Evolutionary conservation across 53 echinoderm and acorn worm genomes (phyloP), one percentile per base, ranked within the genome.

Genomic region (Echinometra lucunter): DNA sequence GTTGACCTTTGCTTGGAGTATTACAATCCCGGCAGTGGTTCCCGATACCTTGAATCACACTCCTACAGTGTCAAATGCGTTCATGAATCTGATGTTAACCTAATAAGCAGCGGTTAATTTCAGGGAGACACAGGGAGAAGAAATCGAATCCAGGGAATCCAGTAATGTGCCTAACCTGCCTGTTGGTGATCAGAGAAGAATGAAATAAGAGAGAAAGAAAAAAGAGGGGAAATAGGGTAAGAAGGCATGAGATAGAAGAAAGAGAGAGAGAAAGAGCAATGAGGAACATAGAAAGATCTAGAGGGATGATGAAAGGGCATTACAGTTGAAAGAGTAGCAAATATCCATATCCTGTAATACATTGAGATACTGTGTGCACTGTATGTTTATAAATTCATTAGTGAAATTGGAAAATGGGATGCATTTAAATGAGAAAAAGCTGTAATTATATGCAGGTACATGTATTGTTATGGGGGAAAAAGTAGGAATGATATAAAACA

Each of bases 21-120:
- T 37, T 63, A 17, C 90, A 85, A 49, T 69, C 92, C 49, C 49
- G 85, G 45, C 63, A 91, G 42, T 72, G 12, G 69, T 70, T 91
- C 47, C 72, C 70, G 66, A 67, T 45, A 91, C 66, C 45, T 91
- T 70, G 70, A 72, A 91, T 91, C 92, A 91, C 70, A 91, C 92
- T 67, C 42, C 67, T 69, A 63, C 47, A 60, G 70, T 47, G 90
- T 60, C 92, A 66, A 69, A 91, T 91, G 66, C 70, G 92, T 67
- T 45, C 92, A 78, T 55, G 93, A 93, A 93, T 93, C 80, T 35
- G 42, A 78, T 58, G 60, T 93, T 93, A 93, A 78, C 80, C 78
- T 80, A 93, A 93, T 93, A 93, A 93, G 81, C 74, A 75, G 93
- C 80, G 93, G 44, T 66, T 91, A 91, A 93, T 93, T 44, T 49